Evolutionary conservation across 2,888 invertebrate species (phyloP), one percentile per base, ranked within the genome.

Genomic region (Amblyjoppa fuscipennis): DNA sequence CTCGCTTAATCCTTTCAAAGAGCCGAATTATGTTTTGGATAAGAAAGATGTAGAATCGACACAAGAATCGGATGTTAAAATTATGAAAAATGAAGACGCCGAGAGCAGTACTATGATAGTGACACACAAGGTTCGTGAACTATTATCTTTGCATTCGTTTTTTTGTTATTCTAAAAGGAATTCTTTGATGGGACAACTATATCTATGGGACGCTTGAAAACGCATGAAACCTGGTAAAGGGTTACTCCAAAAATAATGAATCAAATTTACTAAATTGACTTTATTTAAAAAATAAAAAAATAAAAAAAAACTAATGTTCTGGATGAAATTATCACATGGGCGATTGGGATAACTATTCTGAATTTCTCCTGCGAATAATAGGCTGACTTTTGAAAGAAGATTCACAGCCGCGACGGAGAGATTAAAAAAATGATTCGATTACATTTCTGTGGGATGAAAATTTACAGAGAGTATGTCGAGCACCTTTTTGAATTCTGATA

Each of bases 1-100:
- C 9, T 91, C 95, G 88, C 92, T 94, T 20, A 94, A 94, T 88
- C 92, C 94, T 51, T 93, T 94, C 82, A 91, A 92, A 86, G 92
- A 93, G 79, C 87, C 91, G 51, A 91, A 90, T 76, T 85, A 89
- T 66, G 81, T 77, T 49, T 83, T 83, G 45, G 89, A 89, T 38
- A 88, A 85, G 41, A 88, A 87, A 25, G 83, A 86, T 53, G 84
- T 83, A 51, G 91, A 85, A 70, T 51, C 51, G 89, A 88, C 31
- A 16, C 79, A 59, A 6, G 91, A 91, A 53, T 69, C 78, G 38
- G 91, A 92, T 53, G 91, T 90, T 59, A 91, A 89, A 75, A 89
- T 90, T 34, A 90, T 93, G 3, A 91, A 90, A 86, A 93, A 91
- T 4, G 93, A 93, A 79, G 94, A 94, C 70, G 92, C 92, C 83